Conservation (phyloP, 2,888 invertebrate genomes). For the Platerodrilus igneus region DNA sequence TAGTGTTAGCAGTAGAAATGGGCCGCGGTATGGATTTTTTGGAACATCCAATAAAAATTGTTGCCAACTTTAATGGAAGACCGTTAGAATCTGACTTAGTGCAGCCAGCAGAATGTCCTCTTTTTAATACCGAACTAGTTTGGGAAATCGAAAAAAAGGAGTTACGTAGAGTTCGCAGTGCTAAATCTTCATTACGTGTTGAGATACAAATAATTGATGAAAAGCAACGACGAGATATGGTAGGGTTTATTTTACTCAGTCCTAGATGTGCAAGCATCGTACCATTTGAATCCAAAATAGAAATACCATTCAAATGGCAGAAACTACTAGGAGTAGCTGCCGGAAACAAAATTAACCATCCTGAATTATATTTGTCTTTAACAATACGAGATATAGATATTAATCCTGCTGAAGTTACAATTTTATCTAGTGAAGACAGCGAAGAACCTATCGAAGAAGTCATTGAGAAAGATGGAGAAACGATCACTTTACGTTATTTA, state of each 20-base stretch:
- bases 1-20: slow-evolving; percentile 63
- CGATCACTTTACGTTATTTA: slow-evolving; percentile 48
- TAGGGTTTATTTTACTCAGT: slow-evolving; percentile 67
- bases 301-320: slow-evolving; percentile 58
- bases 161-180: slow-evolving; percentile 66
- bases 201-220: slow-evolving; percentile 59
- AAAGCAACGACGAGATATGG: slow-evolving; percentile 56
- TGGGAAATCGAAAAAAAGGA: slow-evolving; percentile 74
- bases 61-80: slow-evolving; percentile 42
- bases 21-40: slow-evolving; percentile 51
- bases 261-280: slow-evolving; percentile 66
- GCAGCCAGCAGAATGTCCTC: slow-evolving; percentile 55
- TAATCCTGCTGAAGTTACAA: slow-evolving; percentile 17
- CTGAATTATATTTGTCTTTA: slow-evolving; percentile 58
- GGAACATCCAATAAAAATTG: slow-evolving; percentile 37
- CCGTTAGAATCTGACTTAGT: slow-evolving; percentile 60
- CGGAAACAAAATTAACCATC: slow-evolving; percentile 56
- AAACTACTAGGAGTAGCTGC: slow-evolving; percentile 56
- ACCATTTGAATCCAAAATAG: slow-evolving; percentile 50
- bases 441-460: slow-evolving; percentile 32
- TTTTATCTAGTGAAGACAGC: slow-evolving; percentile 5
- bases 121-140: slow-evolving; percentile 68
- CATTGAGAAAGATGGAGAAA: slow-evolving; percentile 15
- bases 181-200: slow-evolving; percentile 68
- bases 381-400: slow-evolving; percentile 54